Evolutionary conservation across 2,113 vertebrate genomes (phyloP), one percentile per base, ranked within the genome.

Genomic region (Myotis yumanensis): DNA sequence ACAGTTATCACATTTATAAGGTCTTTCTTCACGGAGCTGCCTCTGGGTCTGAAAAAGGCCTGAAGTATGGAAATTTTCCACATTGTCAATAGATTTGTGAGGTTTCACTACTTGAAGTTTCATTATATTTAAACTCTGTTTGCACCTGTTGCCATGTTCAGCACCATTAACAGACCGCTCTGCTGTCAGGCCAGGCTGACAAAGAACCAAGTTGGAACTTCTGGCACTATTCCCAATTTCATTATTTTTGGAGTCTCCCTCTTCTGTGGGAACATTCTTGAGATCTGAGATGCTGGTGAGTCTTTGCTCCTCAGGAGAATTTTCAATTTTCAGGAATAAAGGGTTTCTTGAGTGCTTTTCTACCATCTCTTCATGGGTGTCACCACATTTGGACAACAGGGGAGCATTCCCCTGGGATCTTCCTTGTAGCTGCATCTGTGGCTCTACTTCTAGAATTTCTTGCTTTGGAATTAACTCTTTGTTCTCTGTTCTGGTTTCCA

Each of bases 81-180:
- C 86, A 37, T 40, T 85, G 51, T 35, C 62, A 1, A 66, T 10
- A 81, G 94, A 86, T n/a, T 37, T 77, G 2, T 90, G 86, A 32
- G 94, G 84, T 86, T 94, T 96, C 23, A 40, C 75, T 95, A 97
- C 92, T 15, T 95, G 95, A 95, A 97, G 97, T 7, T 96, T 97
- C 83, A 97, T 97, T 1, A 96, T 89, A 25, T 97, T 97, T 32
- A 97, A 97, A 43, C 97, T 97, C 2, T 97, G 98, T 0, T 81
- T 96, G 93, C 98, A 98, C 75, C 95, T 96, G 91, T 98, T 97
- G 0, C 97, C 97, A 40, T 25, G 64, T 1, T 71, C 52, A 1
- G 11, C n/a, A 57, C 79, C 25, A 4, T 83, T n/a, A 18, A 62
- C 12, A 3, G 95, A 92, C 23, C 77, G 93, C 77, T 91, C 87